Percentiles rank a stretch among this genome's conserved stretches.
Conservation (phyloP, 2,797 vertebrate genomes). For the Xiphophorus birchmanni region DNA sequence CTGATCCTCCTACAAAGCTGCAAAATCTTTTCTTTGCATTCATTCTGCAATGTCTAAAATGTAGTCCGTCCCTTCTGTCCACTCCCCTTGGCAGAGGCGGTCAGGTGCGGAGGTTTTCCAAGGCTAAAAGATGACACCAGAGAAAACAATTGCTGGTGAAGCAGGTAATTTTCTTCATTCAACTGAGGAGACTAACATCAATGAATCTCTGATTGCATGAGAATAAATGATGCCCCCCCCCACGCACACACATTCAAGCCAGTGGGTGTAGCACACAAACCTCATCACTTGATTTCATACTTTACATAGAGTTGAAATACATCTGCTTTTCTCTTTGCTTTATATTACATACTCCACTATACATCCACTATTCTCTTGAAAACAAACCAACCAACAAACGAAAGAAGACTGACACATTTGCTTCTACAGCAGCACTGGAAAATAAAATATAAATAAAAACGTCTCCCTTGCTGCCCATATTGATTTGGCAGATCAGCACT, state of each 20-base stretch:
- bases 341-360: constrained; percentile 8
- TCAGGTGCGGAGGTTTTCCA: not conserved
- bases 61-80: not conserved
- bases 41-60: not conserved
- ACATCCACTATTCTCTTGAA: not conserved
- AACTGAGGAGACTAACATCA: constrained; percentile 42
- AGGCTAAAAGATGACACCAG: constrained; percentile 7
- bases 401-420: constrained; percentile 18
- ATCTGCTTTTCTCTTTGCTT: constrained; percentile 10
- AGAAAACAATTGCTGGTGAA: constrained; percentile 31
- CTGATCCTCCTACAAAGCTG: not conserved
- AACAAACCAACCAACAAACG: not conserved
- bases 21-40: not conserved
- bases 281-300: constrained; percentile 44
- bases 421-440: constrained; percentile 30
- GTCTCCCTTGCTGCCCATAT: constrained; percentile 46
- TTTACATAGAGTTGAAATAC: constrained; percentile 27
- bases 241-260: not conserved
- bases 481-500: constrained; percentile 51
- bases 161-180: constrained; percentile 59
- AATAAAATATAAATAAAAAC: constrained; percentile 19
- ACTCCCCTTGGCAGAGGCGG: not conserved
- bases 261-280: constrained; percentile 35
- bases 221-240: constrained; percentile 12
- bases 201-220: constrained; percentile 59